A percentile compares a stretch with the other conserved stretches of the same genome.
phyloP scores from a whole-genome alignment of 2,113 vertebrate genomes.

The Gallinago paraguaiae region DNA sequence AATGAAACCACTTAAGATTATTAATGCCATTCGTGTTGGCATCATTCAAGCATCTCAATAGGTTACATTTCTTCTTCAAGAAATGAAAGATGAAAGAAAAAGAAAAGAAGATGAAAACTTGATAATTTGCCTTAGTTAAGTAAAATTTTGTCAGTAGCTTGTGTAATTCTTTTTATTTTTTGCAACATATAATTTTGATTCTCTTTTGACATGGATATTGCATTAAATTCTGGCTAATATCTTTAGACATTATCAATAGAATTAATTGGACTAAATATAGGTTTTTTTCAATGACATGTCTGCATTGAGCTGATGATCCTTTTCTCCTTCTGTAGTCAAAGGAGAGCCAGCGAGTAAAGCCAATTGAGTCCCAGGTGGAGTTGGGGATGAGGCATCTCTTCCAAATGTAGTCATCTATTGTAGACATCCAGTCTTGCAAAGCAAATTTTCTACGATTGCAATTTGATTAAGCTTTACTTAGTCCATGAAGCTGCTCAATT shows the following conservation, averaged over 20 bases:
- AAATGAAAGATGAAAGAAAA: background rate
- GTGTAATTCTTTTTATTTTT: background rate
- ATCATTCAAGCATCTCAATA: background rate
- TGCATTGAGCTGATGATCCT: background rate
- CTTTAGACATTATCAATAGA: background rate
- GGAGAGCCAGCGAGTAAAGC: background rate
- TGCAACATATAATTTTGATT: background rate
- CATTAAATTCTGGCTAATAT: background rate
- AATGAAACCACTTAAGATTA: background rate
- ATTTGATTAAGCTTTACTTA: background rate
- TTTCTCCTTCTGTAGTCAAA: background rate
- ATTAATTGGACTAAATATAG: background rate
- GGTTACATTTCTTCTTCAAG: background rate
- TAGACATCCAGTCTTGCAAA: background rate
- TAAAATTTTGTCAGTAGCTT: background rate
- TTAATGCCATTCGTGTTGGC: background rate
- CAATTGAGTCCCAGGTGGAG: background rate
- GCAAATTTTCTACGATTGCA: background rate
- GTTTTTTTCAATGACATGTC: background rate
- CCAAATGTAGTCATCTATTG: background rate
- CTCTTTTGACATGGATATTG: background rate
- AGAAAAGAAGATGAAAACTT: background rate
- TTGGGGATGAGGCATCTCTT: rapidly evolving
- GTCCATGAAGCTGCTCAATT: background rate
- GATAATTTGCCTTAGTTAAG: background rate